A percentile compares a stretch with the other conserved stretches of the same genome.
phyloP scores from a whole-genome alignment of 2,888 invertebrate species.

The Phlogophora meticulosa region DNA sequence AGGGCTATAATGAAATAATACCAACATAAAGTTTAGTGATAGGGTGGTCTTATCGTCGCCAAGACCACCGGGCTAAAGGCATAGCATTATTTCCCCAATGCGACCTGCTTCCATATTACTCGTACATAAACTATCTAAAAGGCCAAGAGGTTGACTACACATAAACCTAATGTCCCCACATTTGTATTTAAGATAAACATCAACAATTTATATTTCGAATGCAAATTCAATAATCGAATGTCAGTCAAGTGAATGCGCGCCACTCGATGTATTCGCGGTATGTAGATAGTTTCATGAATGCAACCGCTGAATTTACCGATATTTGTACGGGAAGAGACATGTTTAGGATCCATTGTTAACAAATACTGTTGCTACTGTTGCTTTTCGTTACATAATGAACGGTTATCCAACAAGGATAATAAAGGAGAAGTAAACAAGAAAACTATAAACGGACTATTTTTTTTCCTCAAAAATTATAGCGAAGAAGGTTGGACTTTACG shows the following conservation, averaged over 20 bases:
- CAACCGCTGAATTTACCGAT: conserved; percentile 57
- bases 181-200: conserved; percentile 61
- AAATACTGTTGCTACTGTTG: conserved; percentile 34
- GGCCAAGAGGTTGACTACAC: conserved; percentile 57
- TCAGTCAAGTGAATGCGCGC: conserved; percentile 58
- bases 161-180: conserved; percentile 61
- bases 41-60: conserved; percentile 32
- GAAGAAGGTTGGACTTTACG: neutral
- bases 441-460: neutral
- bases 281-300: conserved; percentile 59
- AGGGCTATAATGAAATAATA: conserved; percentile 34
- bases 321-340: conserved; percentile 45
- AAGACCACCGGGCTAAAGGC: conserved; percentile 41
- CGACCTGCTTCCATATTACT: conserved; percentile 47
- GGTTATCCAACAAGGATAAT: neutral
- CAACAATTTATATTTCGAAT: conserved; percentile 59
- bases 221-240: conserved; percentile 63
- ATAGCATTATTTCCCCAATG: conserved; percentile 25
- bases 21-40: conserved; percentile 26
- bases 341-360: conserved; percentile 59
- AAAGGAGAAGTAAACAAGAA: conserved; percentile 8
- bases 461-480: neutral
- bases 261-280: conserved; percentile 48
- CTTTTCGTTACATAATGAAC: neutral
- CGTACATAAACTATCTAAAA: conserved; percentile 52